Evolutionary conservation across 2,888 invertebrate genomes (phyloP).

Genomic region (Ashinkailepas kermadecensis): DNA sequence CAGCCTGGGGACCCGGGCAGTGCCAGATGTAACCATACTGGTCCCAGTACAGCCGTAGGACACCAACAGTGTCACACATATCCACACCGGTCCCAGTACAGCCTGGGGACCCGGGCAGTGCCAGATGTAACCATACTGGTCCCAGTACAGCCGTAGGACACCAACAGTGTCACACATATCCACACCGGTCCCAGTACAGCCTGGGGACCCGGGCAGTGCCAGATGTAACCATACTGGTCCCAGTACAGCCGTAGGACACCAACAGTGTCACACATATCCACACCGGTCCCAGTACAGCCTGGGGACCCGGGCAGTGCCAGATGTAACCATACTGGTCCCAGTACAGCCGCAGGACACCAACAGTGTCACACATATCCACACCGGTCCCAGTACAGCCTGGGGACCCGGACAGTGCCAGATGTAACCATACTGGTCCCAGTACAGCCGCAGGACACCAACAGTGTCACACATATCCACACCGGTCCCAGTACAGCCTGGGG

Average conservation of each 20-base stretch:
- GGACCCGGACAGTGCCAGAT: background rate
- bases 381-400: slow-evolving; percentile 56
- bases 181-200: slow-evolving; percentile 57
- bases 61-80: too few species aligned
- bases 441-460: too few species aligned
- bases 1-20: slow-evolving; percentile 43
- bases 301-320: slow-evolving; percentile 11
- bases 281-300: slow-evolving; percentile 60
- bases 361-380: slow-evolving; percentile 38
- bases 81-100: slow-evolving; percentile 55
- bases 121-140: background rate
- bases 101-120: slow-evolving; percentile 40
- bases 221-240: background rate
- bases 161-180: too few species aligned
- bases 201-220: slow-evolving; percentile 37
- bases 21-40: background rate
- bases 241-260: too few species aligned
- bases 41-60: too few species aligned
- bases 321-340: background rate
- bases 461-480: slow-evolving; percentile 42
- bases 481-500: slow-evolving; percentile 53
- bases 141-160: too few species aligned
- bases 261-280: too few species aligned
- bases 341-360: too few species aligned
- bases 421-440: background rate